phyloP scores from a whole-genome alignment of 2,888 invertebrate genomes.

The Oscheius myriophilus region DNA sequence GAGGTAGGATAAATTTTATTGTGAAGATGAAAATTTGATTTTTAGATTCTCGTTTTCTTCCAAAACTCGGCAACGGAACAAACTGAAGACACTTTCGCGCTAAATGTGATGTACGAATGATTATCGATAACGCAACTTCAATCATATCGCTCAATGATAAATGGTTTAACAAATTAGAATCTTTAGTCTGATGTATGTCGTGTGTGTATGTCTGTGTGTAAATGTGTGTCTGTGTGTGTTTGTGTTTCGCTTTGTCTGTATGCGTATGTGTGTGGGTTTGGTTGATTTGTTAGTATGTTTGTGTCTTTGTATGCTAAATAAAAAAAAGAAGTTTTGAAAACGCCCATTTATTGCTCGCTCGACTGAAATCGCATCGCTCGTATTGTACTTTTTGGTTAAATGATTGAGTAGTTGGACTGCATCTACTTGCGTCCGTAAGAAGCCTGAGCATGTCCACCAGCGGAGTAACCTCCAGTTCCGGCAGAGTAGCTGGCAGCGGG shows the following conservation, averaged over 20 bases:
- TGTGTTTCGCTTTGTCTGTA: too few species aligned
- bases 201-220: too few species aligned
- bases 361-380: constrained; percentile 26
- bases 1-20: constrained; percentile 29
- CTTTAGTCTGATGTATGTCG: too few species aligned
- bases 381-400: neutral
- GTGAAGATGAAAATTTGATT: neutral
- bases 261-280: too few species aligned
- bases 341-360: constrained; percentile 30
- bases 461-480: constrained; percentile 59
- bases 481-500: constrained; percentile 55
- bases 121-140: neutral
- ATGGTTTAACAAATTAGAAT: neutral
- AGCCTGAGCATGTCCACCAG: constrained; percentile 55
- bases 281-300: too few species aligned
- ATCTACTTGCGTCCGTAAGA: constrained; percentile 51
- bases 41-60: constrained; percentile 41
- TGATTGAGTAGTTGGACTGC: neutral
- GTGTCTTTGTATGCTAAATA: too few species aligned
- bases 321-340: neutral
- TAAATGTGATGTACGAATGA: constrained; percentile 34
- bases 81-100: constrained; percentile 44
- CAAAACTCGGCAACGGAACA: constrained; percentile 39
- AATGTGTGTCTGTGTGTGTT: too few species aligned
- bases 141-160: neutral